Percentiles rank a stretch among this genome's conserved stretches.
phyloP scores from a whole-genome alignment of 1,140 invertebrate species.

The Homarus americanus region DNA sequence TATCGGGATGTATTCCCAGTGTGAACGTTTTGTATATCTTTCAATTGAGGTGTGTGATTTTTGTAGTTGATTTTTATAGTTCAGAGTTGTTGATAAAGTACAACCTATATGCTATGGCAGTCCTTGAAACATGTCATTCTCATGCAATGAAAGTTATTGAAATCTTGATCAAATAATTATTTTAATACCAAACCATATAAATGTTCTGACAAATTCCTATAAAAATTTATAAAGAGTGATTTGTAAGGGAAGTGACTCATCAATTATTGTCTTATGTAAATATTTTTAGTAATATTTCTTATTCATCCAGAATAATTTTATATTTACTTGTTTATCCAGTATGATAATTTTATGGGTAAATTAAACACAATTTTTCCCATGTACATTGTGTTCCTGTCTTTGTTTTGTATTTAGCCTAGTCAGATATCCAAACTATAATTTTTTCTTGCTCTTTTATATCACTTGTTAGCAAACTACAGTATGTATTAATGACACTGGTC shows the following conservation, averaged over 20 bases:
- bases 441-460: constrained; percentile 21
- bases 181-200: constrained; percentile 69
- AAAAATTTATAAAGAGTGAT: neutral
- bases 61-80: constrained; percentile 72
- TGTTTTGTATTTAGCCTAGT: constrained; percentile 61
- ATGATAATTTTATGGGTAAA: constrained; percentile 57
- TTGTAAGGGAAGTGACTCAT: constrained; percentile 44
- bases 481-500: neutral
- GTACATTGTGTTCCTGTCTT: constrained; percentile 55
- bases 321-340: neutral
- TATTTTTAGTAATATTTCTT: constrained; percentile 45
- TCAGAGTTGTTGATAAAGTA: constrained; percentile 65
- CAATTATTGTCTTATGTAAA: constrained; percentile 49
- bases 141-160: constrained; percentile 67
- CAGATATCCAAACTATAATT: constrained; percentile 49
- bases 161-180: constrained; percentile 68
- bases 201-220: constrained; percentile 56
- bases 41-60: constrained; percentile 39
- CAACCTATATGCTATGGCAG: constrained; percentile 58
- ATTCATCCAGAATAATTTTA: neutral
- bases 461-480: neutral
- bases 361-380: constrained; percentile 64
- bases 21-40: constrained; percentile 55
- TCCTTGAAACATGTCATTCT: constrained; percentile 56
- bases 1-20: constrained; percentile 39